Base-by-base conservation (phyloP, 2,797 vertebrate genomes). In the Nannoperca australis region DNA sequence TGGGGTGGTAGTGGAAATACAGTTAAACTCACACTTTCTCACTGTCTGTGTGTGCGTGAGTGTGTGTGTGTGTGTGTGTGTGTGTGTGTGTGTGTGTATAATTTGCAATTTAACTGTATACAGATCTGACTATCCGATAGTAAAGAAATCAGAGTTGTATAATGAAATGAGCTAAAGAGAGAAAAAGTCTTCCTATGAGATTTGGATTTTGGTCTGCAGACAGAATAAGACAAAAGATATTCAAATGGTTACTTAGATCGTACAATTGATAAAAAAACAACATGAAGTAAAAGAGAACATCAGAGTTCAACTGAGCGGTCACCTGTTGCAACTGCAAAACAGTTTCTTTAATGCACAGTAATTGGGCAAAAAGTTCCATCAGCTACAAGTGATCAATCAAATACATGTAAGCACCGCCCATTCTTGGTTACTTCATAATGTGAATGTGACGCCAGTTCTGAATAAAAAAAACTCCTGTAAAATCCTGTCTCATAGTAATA, bases 51-150 rank as follows among this genome's bases (percentile, higher is more conserved):
- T 45, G 59, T 73, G 45, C 64, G 30, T 64, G 30, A 65, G 1
- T 42, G 59, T 73, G 45, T 68, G 36, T 64, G 30, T 69, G 1
- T 42, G 59, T 73, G 45, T 68, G 36, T 64, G 30, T 69, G 1
- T 42, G 59, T 73, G 45, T 68, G 12, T 45, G 59, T 73, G 45
- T 68, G 36, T 64, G 30, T 69, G 1, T 42, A 15, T 10, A 58
- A 18, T 55, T 32, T 74, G 30, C 36, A 70, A 56, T 79, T 74
- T n/a, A 75, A 24, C 64, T 34, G 18, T 68, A 53, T 22, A 55
- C 22, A 70, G 34, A 53, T 50, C 55, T 50, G 24, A 3, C 20
- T 22, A 8, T 44, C 53, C 0, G 4, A 62, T 17, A 17, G 18
- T 17, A 12, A 67, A 32, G 34, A 68, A 53, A 9, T 18, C 17